These are phyloP conservation scores for Carassius carassius DNA, from an alignment of 2,113 vertebrate genomes.

Conservation along the genomic window DNA sequence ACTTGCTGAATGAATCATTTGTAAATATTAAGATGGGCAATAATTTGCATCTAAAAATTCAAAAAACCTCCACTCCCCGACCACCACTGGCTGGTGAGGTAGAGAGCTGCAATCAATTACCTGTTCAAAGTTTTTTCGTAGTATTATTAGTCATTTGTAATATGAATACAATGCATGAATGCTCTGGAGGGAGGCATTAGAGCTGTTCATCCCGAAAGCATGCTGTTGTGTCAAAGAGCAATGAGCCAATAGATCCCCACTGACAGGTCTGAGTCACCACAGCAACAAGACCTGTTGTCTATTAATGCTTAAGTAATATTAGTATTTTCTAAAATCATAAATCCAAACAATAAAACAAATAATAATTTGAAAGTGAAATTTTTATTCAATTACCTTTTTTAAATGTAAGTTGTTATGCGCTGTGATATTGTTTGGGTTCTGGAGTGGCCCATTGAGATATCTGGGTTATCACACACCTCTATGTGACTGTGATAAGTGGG, in stretches of 20 bases:
- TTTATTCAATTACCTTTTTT: not conserved
- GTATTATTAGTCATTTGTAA: not conserved
- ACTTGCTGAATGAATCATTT: not conserved
- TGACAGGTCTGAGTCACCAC: not conserved
- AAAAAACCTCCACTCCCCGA: not conserved
- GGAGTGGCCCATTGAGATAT: conserved; percentile 17
- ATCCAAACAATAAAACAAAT: not conserved
- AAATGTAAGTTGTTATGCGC: not conserved
- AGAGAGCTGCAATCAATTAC: not conserved
- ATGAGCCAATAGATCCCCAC: not conserved
- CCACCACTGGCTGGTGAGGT: not conserved
- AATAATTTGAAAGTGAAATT: too few species aligned
- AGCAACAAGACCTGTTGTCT: not conserved
- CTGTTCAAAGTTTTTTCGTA: not conserved
- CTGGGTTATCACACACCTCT: conserved; percentile 40
- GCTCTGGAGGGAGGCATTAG: not conserved
- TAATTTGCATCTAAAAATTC: not conserved
- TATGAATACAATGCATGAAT: not conserved
- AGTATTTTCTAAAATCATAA: not conserved
- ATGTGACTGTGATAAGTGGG: conserved; percentile 24
- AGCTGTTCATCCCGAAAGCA: not conserved
- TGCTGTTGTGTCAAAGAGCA: not conserved
- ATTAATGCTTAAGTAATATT: not conserved
- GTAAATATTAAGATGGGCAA: not conserved
- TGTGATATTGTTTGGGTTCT: conserved; percentile 1